Percentiles rank a stretch among this genome's conserved stretches.
Evolutionary conservation across 2,888 invertebrate genomes (phyloP).

Genomic region (Mesochorus sp.): DNA sequence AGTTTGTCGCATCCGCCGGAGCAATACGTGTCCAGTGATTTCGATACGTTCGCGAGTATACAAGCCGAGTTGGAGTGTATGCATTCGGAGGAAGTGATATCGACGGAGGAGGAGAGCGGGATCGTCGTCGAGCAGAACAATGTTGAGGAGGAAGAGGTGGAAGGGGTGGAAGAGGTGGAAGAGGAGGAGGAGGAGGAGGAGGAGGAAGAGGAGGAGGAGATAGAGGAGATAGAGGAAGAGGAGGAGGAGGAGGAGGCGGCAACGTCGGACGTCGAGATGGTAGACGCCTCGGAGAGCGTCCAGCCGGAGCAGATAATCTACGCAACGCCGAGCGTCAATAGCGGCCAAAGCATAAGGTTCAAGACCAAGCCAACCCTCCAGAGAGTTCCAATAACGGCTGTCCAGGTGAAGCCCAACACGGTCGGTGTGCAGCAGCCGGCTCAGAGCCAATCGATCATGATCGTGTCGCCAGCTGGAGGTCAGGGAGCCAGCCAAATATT

Average conservation of each 20-base stretch:
- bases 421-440: constrained; percentile 70
- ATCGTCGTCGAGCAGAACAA: constrained; percentile 68
- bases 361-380: constrained; percentile 80
- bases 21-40: constrained; percentile 77
- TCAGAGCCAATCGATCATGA: constrained; percentile 81
- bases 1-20: constrained; percentile 72
- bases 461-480: constrained; percentile 79
- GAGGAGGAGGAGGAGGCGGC: too few species aligned
- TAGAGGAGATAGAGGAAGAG: too few species aligned
- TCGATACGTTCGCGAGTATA: constrained; percentile 81
- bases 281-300: constrained; percentile 73
- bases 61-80: constrained; percentile 81
- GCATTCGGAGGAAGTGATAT: constrained; percentile 80
- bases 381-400: constrained; percentile 76
- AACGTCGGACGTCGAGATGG: constrained; percentile 76
- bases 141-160: constrained; percentile 71
- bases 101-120: constrained; percentile 74
- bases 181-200: too few species aligned
- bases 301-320: constrained; percentile 77
- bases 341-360: constrained; percentile 75
- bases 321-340: constrained; percentile 75
- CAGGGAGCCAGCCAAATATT: constrained; percentile 80
- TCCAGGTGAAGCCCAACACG: constrained; percentile 76
- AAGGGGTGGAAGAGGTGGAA: too few species aligned
- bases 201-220: too few species aligned